These are phyloP conservation scores for Callyntrura guangdongensis DNA, from an alignment of 2,888 invertebrate species.

Conservation along the genomic window DNA sequence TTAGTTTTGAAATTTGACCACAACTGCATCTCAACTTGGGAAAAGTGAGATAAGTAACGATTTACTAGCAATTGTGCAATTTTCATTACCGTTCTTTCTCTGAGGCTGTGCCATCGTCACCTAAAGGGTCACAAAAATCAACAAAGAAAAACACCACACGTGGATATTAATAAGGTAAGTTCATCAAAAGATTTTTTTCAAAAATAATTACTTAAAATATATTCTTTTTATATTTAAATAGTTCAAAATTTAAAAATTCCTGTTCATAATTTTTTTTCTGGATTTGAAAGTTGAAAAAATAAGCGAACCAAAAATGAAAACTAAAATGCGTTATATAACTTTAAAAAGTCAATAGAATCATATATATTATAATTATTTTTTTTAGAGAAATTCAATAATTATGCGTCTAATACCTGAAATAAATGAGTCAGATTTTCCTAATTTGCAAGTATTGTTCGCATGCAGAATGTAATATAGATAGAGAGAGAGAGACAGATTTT, in stretches of 20 bases:
- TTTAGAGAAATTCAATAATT: constrained; percentile 27
- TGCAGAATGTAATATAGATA: constrained; percentile 64
- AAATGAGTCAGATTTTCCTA: constrained; percentile 75
- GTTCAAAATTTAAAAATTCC: neutral
- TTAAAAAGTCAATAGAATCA: neutral
- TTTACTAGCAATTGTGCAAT: neutral
- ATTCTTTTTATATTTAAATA: no score
- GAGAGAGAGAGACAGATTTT: constrained; percentile 61
- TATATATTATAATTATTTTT: neutral
- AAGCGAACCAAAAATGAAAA: constrained; percentile 11
- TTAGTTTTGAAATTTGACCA: neutral
- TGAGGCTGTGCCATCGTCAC: constrained; percentile 84
- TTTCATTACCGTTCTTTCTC: constrained; percentile 84
- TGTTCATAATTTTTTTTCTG: neutral
- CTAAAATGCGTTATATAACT: neutral
- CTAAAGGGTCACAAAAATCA: constrained; percentile 67
- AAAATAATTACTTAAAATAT: constrained; percentile 27
- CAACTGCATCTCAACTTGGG: no score
- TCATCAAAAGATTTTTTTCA: neutral
- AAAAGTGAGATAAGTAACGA: no score
- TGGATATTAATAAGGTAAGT: constrained; percentile 54
- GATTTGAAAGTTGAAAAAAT: constrained; percentile 10
- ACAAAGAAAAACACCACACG: constrained; percentile 26
- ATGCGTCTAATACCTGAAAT: constrained; percentile 72
- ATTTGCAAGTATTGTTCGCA: constrained; percentile 62